These are phyloP conservation scores for Holothuria scabra DNA, from an alignment of 53 echinoderm and acorn worm species.

Conservation along the genomic window DNA sequence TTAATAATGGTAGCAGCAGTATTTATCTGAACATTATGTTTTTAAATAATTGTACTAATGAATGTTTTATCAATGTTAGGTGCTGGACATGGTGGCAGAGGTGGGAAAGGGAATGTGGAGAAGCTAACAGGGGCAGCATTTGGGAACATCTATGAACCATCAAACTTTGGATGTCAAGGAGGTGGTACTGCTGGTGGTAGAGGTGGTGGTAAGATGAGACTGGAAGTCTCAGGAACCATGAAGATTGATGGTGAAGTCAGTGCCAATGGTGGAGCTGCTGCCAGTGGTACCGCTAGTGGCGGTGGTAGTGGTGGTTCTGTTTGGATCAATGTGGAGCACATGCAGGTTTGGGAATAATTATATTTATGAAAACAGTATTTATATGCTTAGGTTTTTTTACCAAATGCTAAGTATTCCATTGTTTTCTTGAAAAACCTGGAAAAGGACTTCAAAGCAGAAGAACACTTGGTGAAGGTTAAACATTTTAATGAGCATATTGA, in stretches of 20 bases:
- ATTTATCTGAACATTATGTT: no score
- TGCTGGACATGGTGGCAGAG: slow-evolving; percentile 88
- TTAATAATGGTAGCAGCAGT: no score
- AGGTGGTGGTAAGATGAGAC: slow-evolving; percentile 73
- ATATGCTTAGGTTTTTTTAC: no score
- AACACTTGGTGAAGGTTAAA: no score
- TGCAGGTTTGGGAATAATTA: slow-evolving; percentile 67
- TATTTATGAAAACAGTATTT: no score
- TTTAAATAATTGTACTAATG: not conserved
- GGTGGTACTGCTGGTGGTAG: slow-evolving; percentile 71
- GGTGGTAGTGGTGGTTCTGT: slow-evolving; percentile 90
- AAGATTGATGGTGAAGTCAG: slow-evolving; percentile 90
- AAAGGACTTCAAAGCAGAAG: no score
- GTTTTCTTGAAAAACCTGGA: no score
- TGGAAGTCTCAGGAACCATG: slow-evolving; percentile 66
- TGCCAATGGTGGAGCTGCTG: slow-evolving; percentile 71
- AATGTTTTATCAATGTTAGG: slow-evolving; percentile 48
- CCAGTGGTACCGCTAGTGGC: slow-evolving; percentile 56
- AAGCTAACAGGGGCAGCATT: slow-evolving; percentile 74
- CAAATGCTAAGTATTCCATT: no score
- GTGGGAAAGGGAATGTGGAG: slow-evolving; percentile 74
- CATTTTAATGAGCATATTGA: no score
- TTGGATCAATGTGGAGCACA: slow-evolving; percentile 72
- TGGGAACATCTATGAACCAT: slow-evolving; percentile 79
- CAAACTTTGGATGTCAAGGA: slow-evolving; percentile 73